Evolutionary conservation across 2,113 vertebrate genomes (phyloP).

Genomic region (Accipiter cooperii): DNA sequence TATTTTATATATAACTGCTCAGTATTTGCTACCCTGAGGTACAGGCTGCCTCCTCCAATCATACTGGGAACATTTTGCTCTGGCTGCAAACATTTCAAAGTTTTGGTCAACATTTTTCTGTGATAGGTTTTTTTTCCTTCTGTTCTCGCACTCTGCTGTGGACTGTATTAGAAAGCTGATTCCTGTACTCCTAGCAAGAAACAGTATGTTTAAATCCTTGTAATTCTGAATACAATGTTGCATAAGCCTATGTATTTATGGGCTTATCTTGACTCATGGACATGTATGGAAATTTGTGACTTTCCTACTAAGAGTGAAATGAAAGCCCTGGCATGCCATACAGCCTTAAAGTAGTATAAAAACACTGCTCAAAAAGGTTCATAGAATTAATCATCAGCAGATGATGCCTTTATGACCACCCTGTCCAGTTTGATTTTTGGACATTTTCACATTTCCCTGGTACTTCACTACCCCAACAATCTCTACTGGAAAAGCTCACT

Average conservation of each 20-base stretch:
- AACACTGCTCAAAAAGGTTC: not conserved
- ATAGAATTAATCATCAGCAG: not conserved
- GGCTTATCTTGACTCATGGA: not conserved
- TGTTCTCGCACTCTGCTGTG: not conserved
- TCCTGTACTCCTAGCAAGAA: not conserved
- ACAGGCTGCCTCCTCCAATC: not conserved
- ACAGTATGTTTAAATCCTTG: not conserved
- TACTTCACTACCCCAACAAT: not conserved
- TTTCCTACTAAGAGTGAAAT: not conserved
- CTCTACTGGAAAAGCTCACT: not conserved
- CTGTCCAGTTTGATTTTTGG: not conserved
- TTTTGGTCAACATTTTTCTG: not conserved
- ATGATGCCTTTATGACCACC: not conserved
- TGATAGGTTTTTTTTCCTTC: not conserved
- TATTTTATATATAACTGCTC: not conserved
- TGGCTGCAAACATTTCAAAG: not conserved
- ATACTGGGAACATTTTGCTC: not conserved
- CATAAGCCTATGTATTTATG: not conserved
- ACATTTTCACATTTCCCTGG: not conserved
- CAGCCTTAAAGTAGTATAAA: not conserved
- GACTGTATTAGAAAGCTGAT: not conserved
- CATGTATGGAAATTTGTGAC: not conserved
- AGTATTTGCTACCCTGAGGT: not conserved
- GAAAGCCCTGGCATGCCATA: not conserved
- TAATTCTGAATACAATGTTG: not conserved